A percentile compares a stretch with the other conserved stretches of the same genome.
Evolutionary conservation across 2,888 invertebrate species (phyloP).

Genomic region (Aspidapion aeneum): DNA sequence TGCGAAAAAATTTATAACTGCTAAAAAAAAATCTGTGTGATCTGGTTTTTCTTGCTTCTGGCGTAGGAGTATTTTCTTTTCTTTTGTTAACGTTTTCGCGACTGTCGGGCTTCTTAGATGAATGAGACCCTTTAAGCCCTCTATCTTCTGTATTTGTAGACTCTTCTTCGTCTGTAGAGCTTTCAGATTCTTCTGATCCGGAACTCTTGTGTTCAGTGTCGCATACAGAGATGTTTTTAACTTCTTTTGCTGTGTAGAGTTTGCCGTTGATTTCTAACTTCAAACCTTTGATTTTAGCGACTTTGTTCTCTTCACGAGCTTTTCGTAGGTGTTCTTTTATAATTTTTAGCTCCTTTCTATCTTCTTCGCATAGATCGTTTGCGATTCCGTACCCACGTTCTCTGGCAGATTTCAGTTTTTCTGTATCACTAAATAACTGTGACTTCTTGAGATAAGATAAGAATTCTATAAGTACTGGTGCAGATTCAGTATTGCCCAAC

Average conservation of each 20-base stretch:
- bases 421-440: neutral
- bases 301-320: neutral
- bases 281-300: slow-evolving; percentile 5
- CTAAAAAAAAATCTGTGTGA: too few species aligned
- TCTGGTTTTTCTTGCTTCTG: neutral
- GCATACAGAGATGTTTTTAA: neutral
- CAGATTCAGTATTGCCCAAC: neutral
- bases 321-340: slow-evolving; percentile 1
- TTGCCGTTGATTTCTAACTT: neutral
- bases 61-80: neutral
- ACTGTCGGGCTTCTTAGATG: neutral
- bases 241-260: neutral
- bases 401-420: neutral
- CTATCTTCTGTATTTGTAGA: too few species aligned
- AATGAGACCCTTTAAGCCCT: neutral
- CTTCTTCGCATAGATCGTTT: slow-evolving; percentile 1
- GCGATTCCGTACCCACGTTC: neutral
- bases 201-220: neutral
- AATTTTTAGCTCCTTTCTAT: slow-evolving; percentile 1
- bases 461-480: neutral
- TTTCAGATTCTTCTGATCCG: neutral
- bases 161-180: neutral
- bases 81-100: neutral
- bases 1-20: too few species aligned
- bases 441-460: neutral